Evolutionary conservation across 2,797 vertebrate genomes (phyloP).

Genomic region (Apogon talboti): DNA sequence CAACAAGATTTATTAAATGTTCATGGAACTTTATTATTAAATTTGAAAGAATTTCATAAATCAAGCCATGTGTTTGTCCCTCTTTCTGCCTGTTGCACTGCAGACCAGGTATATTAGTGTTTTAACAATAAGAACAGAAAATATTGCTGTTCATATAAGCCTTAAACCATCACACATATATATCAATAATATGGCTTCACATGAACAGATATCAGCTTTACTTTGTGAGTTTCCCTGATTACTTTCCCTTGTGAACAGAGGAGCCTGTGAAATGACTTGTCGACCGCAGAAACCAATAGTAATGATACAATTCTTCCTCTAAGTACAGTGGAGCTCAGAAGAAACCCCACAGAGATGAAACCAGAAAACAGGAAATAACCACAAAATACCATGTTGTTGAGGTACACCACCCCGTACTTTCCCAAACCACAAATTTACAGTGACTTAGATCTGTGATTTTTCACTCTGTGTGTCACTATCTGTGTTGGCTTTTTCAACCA

Average conservation of each 20-base stretch:
- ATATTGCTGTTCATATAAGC: no score
- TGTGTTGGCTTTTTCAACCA: conserved; percentile 1
- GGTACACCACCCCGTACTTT: conserved; percentile 18
- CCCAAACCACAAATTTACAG: conserved; percentile 26
- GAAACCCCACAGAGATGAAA: conserved; percentile 21
- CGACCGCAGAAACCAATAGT: conserved; percentile 30
- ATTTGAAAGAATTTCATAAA: conserved; percentile 29
- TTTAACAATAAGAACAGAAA: no score
- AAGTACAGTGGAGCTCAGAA: not conserved
- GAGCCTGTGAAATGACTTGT: not conserved
- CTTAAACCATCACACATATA: no score
- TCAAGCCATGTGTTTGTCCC: not conserved
- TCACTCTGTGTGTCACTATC: not conserved
- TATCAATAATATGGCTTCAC: not conserved
- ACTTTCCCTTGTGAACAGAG: conserved; percentile 15
- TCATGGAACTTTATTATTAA: conserved; percentile 13
- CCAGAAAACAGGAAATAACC: conserved; percentile 27
- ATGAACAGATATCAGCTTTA: not conserved
- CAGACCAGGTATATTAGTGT: no score
- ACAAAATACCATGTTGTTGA: conserved; percentile 23
- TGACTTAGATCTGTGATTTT: not conserved
- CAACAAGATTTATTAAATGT: conserved; percentile 21
- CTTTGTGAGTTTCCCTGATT: not conserved
- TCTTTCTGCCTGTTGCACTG: not conserved
- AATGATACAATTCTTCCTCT: conserved; percentile 10